phyloP scores from a whole-genome alignment of 1,140 invertebrate species.

The Chrysomallon squamiferum region DNA sequence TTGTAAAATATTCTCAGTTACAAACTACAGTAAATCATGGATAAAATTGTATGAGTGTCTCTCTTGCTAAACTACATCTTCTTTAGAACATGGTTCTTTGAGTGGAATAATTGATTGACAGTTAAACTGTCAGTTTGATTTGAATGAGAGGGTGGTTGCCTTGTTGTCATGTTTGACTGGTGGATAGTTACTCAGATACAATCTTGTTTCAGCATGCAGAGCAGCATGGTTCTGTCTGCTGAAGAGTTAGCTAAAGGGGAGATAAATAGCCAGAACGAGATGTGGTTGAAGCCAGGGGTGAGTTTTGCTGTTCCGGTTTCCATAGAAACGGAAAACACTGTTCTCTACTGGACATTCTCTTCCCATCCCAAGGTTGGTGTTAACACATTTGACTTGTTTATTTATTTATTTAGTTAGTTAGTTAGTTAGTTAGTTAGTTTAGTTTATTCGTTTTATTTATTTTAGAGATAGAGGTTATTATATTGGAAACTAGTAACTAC shows the following conservation, averaged over 20 bases:
- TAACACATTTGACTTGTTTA: too few species aligned
- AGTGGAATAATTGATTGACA: too few species aligned
- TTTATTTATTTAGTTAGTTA: neutral
- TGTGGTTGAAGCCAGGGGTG: slow-evolving; percentile 50
- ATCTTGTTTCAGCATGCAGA: slow-evolving; percentile 43
- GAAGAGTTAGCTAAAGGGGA: slow-evolving; percentile 48
- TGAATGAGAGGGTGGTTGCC: too few species aligned
- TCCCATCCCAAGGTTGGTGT: slow-evolving; percentile 55
- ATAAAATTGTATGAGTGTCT: too few species aligned
- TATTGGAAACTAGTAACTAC: neutral
- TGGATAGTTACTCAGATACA: too few species aligned
- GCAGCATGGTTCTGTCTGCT: slow-evolving; percentile 42
- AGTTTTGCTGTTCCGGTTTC: slow-evolving; percentile 50
- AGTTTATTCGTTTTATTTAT: neutral
- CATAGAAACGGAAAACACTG: slow-evolving; percentile 36
- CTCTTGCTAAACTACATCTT: too few species aligned
- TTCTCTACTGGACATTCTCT: slow-evolving; percentile 56
- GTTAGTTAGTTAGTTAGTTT: neutral
- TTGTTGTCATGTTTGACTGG: too few species aligned
- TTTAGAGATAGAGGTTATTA: neutral
- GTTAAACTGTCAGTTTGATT: too few species aligned
- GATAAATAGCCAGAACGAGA: slow-evolving; percentile 48
- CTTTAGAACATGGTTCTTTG: too few species aligned
- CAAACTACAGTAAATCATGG: too few species aligned
- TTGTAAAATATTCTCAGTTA: too few species aligned